These are phyloP conservation scores for Chloropsis cyanopogon DNA, from an alignment of 2,113 vertebrate species.

Conservation along the genomic window DNA sequence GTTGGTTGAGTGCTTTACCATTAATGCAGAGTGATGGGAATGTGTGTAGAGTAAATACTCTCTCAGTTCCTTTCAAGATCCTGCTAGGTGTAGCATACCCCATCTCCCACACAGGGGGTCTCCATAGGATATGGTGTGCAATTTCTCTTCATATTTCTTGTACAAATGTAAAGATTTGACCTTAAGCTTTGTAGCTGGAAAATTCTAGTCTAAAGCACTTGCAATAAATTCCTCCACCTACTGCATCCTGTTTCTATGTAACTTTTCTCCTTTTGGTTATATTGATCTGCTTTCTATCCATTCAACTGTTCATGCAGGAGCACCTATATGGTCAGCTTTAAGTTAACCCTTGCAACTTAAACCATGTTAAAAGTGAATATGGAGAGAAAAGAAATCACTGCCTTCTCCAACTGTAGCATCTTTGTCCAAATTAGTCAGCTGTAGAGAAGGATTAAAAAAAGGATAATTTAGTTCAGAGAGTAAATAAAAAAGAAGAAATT, in stretches of 20 bases:
- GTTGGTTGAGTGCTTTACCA: neutral
- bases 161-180: neutral
- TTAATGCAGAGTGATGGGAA: neutral
- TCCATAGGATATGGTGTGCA: fast-evolving
- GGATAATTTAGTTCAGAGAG: neutral
- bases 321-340: neutral
- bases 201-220: neutral
- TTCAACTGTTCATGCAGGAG: neutral
- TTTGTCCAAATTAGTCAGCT: neutral
- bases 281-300: neutral
- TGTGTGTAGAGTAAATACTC: neutral
- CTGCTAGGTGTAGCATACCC: neutral
- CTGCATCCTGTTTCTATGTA: neutral
- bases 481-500: neutral
- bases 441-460: neutral
- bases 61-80: neutral
- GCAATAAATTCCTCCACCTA: neutral
- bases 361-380: neutral
- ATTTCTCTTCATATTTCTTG: neutral
- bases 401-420: neutral
- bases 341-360: neutral
- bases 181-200: neutral
- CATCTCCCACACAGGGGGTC: neutral
- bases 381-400: neutral
- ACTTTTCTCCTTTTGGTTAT: neutral